phyloP scores from a whole-genome alignment of 2,888 invertebrate species.

The Drosophila villosipedis region DNA sequence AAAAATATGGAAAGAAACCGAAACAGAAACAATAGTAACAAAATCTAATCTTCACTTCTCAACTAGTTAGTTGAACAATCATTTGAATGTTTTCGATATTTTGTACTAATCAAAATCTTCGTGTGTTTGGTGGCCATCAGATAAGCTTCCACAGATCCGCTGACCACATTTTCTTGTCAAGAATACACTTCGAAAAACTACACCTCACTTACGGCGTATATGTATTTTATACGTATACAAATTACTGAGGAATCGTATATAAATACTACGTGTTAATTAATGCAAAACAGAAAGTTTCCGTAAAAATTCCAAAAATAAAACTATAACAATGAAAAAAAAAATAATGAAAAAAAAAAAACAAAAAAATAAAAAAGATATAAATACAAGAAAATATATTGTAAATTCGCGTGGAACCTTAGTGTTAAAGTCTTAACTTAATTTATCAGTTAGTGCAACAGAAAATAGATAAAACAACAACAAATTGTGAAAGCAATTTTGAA shows the following conservation, averaged over 20 bases:
- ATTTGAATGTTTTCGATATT: constrained; percentile 36
- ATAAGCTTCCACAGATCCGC: constrained; percentile 24
- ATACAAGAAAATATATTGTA: constrained; percentile 56
- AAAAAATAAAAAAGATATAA: constrained; percentile 31
- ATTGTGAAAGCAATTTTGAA: constrained; percentile 54
- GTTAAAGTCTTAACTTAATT: constrained; percentile 52
- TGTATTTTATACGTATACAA: constrained; percentile 30
- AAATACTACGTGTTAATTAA: constrained; percentile 48
- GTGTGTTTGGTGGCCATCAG: constrained; percentile 19
- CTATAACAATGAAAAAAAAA: constrained; percentile 22
- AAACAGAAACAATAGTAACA: constrained; percentile 19
- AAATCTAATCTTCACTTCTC: constrained; percentile 41
- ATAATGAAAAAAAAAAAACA: constrained; percentile 19
- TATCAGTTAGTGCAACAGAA: constrained; percentile 53
- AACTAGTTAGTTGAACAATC: constrained; percentile 50
- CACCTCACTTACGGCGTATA: constrained; percentile 27
- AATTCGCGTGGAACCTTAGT: constrained; percentile 67
- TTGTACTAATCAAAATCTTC: constrained; percentile 9
- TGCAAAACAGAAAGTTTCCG: constrained; percentile 24
- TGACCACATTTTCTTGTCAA: constrained; percentile 34
- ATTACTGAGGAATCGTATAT: constrained; percentile 42
- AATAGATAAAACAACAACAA: constrained; percentile 20
- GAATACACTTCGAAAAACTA: constrained; percentile 36
- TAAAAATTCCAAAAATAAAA: constrained; percentile 35
- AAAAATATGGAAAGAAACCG: constrained; percentile 2